phyloP scores from a whole-genome alignment of 2,113 vertebrate species.

The Callipepla squamata region DNA sequence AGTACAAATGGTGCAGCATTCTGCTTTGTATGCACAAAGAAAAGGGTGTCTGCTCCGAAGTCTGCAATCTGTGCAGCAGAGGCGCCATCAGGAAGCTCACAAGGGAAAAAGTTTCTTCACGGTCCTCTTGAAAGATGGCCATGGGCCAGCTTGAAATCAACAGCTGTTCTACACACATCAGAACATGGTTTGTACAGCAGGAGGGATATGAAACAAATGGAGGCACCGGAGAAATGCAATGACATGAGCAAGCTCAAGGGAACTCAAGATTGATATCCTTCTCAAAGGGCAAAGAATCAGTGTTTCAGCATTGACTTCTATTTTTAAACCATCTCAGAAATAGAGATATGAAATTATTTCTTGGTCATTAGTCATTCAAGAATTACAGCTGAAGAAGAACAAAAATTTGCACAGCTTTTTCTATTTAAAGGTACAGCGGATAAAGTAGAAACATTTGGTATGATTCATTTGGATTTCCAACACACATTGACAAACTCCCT shows the following conservation, averaged over 20 bases:
- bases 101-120: neutral
- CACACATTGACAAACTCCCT: neutral
- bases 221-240: accelerated
- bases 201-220: neutral
- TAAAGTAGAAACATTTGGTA: neutral
- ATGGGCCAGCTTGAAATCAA: neutral
- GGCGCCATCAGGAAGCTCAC: neutral
- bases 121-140: neutral
- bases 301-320: accelerated
- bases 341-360: neutral
- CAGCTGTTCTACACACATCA: neutral
- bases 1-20: neutral
- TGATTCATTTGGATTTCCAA: neutral
- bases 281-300: neutral
- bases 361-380: neutral
- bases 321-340: neutral
- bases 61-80: neutral
- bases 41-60: neutral
- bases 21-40: neutral
- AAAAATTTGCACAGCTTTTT: neutral
- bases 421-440: neutral
- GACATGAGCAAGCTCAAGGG: neutral
- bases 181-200: accelerated
- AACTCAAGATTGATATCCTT: accelerated
- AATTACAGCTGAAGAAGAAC: neutral